phyloP scores from a whole-genome alignment of 2,797 vertebrate species.

The Typhlichthys eigenmanni region DNA sequence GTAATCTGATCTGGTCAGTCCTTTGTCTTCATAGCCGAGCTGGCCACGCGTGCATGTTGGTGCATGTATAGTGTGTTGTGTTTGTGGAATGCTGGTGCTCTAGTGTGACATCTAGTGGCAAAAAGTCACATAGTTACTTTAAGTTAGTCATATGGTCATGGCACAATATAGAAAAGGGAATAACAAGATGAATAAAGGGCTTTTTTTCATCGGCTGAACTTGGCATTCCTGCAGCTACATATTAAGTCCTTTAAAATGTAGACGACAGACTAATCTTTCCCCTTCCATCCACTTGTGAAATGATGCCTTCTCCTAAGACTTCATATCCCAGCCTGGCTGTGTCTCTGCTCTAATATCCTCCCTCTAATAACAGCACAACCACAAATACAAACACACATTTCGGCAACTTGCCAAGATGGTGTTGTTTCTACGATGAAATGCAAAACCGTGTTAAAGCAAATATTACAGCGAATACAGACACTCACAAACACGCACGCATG shows the following conservation, averaged over 20 bases:
- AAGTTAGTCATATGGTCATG: conserved; percentile 27
- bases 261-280: conserved; percentile 67
- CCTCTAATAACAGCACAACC: conserved; percentile 52
- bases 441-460: conserved; percentile 51
- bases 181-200: conserved; percentile 55
- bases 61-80: no score
- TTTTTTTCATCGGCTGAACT: conserved; percentile 55
- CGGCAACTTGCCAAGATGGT: conserved; percentile 53
- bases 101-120: no score
- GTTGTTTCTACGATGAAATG: conserved; percentile 61
- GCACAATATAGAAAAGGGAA: conserved; percentile 20
- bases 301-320: conserved; percentile 66
- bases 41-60: no score
- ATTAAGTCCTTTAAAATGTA: conserved; percentile 69
- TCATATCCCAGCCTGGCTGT: conserved; percentile 48
- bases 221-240: conserved; percentile 52
- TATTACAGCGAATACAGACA: conserved; percentile 47
- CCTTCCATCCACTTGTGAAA: conserved; percentile 68
- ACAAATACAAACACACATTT: conserved; percentile 58
- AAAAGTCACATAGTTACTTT: not conserved
- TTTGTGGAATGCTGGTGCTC: no score
- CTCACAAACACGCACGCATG: conserved; percentile 7
- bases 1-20: no score
- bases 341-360: conserved; percentile 58
- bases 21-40: no score